phyloP scores from a whole-genome alignment of 2,797 vertebrate species.

The Adelosebastes latens region DNA sequence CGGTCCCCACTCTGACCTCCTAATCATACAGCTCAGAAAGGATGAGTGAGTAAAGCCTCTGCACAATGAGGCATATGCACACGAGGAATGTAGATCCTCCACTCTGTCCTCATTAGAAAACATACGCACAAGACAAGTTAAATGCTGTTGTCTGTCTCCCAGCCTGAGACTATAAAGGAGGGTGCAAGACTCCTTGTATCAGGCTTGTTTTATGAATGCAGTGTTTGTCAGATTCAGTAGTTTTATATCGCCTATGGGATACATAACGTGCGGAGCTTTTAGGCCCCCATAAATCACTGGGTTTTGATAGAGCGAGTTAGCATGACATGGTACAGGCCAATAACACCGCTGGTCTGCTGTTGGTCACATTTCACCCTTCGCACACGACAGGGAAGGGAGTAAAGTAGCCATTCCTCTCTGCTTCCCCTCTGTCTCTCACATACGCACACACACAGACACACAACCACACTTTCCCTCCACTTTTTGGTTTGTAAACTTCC shows the following conservation, averaged over 20 bases:
- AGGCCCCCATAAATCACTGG: conserved; percentile 63
- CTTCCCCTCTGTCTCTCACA: conserved; percentile 42
- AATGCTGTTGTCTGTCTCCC: conserved; percentile 16
- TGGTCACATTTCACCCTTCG: conserved; percentile 77
- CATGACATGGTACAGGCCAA: conserved; percentile 68
- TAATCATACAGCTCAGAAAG: conserved; percentile 27
- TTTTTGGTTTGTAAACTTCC: conserved; percentile 82
- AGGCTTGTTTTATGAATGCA: conserved; percentile 58
- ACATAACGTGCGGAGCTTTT: conserved; percentile 51
- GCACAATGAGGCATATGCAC: conserved; percentile 75
- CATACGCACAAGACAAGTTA: conserved; percentile 32
- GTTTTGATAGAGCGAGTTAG: conserved; percentile 62
- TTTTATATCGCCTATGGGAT: conserved; percentile 70
- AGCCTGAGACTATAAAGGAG: conserved; percentile 8
- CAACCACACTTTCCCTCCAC: conserved; percentile 49
- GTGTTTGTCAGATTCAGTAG: conserved; percentile 60
- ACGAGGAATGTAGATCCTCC: conserved; percentile 75
- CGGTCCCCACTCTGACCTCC: background rate
- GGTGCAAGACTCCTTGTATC: conserved; percentile 25
- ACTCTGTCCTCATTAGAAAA: conserved; percentile 63
- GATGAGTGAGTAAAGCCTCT: conserved; percentile 51
- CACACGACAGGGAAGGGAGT: conserved; percentile 50
- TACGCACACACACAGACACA: conserved; percentile 22
- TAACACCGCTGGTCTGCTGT: conserved; percentile 73
- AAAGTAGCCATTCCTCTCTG: conserved; percentile 43